Conservation (phyloP, 2,113 vertebrate genomes). For the Amphiprion percula region DNA sequence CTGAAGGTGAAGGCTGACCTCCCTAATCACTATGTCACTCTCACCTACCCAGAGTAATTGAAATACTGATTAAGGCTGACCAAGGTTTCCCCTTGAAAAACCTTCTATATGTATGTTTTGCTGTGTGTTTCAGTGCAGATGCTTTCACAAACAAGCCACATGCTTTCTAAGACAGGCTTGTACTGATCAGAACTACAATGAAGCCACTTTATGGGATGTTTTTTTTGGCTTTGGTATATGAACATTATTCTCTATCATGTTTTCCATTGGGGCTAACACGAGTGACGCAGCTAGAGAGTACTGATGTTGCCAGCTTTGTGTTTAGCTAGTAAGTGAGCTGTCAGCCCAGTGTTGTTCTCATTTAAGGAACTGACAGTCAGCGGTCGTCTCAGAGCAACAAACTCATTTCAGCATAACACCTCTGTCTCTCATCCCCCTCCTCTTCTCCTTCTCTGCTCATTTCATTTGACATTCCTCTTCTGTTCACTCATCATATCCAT, state of each 20-base stretch:
- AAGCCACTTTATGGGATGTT: constrained; percentile 14
- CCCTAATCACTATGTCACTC: constrained; percentile 28
- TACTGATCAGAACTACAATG: neutral
- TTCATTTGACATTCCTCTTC: constrained; percentile 36
- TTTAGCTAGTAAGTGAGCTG: constrained; percentile 65
- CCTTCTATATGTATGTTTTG: neutral
- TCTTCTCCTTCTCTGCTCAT: constrained; percentile 18
- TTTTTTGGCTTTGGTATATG: constrained; percentile 35
- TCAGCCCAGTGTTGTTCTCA: constrained; percentile 65
- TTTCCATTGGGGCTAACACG: constrained; percentile 37
- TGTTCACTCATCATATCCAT: constrained; percentile 31
- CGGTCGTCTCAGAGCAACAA: constrained; percentile 52
- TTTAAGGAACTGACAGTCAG: constrained; percentile 69
- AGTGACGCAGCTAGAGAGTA: constrained; percentile 22
- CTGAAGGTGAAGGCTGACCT: constrained; percentile 26
- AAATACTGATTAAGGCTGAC: constrained; percentile 28
- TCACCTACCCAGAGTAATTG: constrained; percentile 30
- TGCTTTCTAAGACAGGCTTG: constrained; percentile 8
- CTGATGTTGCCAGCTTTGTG: constrained; percentile 49
- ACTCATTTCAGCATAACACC: constrained; percentile 64
- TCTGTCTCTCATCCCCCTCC: constrained; percentile 32
- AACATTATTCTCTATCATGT: constrained; percentile 48
- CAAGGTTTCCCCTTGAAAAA: constrained; percentile 8
- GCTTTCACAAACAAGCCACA: neutral
- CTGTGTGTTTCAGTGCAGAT: neutral